A percentile compares a stretch with the other conserved stretches of the same genome.
Evolutionary conservation across 2,797 vertebrate species (phyloP).

Genomic region (Sphaeramia orbicularis): DNA sequence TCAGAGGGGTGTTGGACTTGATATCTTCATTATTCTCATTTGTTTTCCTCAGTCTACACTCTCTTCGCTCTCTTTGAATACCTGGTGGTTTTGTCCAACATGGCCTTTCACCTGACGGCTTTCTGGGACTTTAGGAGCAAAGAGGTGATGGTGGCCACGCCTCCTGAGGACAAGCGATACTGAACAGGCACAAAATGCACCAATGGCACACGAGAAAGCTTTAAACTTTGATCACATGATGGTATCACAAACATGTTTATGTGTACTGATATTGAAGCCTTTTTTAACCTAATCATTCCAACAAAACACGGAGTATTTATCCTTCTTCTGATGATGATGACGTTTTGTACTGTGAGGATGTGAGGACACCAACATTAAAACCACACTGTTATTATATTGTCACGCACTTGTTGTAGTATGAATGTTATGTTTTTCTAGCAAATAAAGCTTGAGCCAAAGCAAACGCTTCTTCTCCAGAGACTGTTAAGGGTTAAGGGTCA

Average conservation of each 20-base stretch:
- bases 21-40: background rate
- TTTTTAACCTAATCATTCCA: conserved; percentile 6
- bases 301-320: too few species aligned
- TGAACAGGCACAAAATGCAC: conserved; percentile 65
- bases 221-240: background rate
- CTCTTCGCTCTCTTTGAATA: conserved; percentile 93
- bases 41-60: conserved; percentile 88
- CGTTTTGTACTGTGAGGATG: too few species aligned
- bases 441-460: too few species aligned
- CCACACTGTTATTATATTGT: too few species aligned
- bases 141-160: conserved; percentile 90
- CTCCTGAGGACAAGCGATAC: conserved; percentile 90
- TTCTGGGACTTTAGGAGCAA: conserved; percentile 95
- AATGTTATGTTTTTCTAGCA: too few species aligned
- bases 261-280: too few species aligned
- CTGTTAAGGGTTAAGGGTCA: too few species aligned
- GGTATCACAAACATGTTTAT: background rate
- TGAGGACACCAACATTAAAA: too few species aligned
- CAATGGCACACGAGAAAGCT: background rate
- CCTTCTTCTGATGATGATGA: too few species aligned
- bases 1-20: too few species aligned
- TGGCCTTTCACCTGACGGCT: conserved; percentile 96
- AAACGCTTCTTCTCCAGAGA: too few species aligned
- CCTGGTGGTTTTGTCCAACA: conserved; percentile 95
- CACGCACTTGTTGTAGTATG: too few species aligned